Conservation (phyloP, 1,140 invertebrate genomes). For the Wiebesia pumilae region DNA sequence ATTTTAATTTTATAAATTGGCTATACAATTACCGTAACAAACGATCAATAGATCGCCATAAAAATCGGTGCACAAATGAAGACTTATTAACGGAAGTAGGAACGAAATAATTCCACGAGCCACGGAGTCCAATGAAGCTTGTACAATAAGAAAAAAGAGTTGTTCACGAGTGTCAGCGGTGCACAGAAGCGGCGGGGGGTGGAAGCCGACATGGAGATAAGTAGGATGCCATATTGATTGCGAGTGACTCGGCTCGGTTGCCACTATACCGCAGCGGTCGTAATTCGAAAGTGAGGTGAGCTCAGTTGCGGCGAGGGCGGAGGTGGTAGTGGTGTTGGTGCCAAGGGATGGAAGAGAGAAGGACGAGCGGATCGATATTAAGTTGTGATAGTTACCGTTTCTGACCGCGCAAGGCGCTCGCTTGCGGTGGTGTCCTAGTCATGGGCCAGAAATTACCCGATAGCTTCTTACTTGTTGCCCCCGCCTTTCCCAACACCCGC, state of each 20-base stretch:
- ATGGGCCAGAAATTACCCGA: conserved; percentile 20
- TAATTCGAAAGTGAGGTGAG: conserved; percentile 69
- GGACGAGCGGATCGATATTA: conserved; percentile 71
- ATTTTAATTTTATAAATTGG: too few species aligned
- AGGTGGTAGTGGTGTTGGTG: conserved; percentile 53
- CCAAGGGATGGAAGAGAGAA: conserved; percentile 36
- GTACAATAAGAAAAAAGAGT: neutral
- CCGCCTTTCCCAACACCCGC: neutral
- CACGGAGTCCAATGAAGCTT: conserved; percentile 28
- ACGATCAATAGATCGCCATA: neutral
- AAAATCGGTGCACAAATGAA: neutral
- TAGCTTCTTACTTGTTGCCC: conserved; percentile 4
- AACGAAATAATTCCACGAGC: neutral
- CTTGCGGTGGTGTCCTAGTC: conserved; percentile 61
- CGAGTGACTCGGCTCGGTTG: conserved; percentile 61
- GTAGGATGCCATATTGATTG: conserved; percentile 73
- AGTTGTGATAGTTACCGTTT: conserved; percentile 71
- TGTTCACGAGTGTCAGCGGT: neutral
- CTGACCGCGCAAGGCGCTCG: conserved; percentile 67
- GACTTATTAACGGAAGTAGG: neutral
- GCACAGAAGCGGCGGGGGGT: conserved; percentile 54
- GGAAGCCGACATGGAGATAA: conserved; percentile 67
- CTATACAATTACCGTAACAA: too few species aligned
- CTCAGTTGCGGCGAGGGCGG: conserved; percentile 56
- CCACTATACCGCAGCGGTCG: conserved; percentile 51